A percentile compares a stretch with the other conserved stretches of the same genome.
These are phyloP conservation scores for Vanacampus margaritifer DNA, from an alignment of 2,113 vertebrate species.

Conservation along the genomic window DNA sequence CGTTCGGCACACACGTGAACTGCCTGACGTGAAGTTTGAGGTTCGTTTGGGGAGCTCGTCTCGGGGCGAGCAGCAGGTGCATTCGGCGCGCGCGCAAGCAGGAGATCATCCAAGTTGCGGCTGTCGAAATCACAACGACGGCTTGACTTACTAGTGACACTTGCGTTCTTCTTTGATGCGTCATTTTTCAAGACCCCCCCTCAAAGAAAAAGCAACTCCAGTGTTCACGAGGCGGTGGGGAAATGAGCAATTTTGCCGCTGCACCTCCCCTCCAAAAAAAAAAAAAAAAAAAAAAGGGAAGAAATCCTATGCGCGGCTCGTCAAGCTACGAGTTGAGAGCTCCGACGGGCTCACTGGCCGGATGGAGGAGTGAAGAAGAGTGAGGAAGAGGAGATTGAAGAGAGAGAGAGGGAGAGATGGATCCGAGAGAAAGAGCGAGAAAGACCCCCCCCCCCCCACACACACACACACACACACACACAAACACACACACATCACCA, in stretches of 20 bases:
- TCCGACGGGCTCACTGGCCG: slow-evolving; percentile 80
- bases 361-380: slow-evolving; percentile 80
- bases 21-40: slow-evolving; percentile 1
- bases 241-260: slow-evolving; percentile 16
- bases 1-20: not conserved
- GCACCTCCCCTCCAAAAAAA: not conserved
- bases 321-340: slow-evolving; percentile 43
- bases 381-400: slow-evolving; percentile 1
- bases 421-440: slow-evolving; percentile 70
- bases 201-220: slow-evolving; percentile 51
- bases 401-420: not conserved
- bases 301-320: slow-evolving; percentile 59
- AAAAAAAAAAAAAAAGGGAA: not conserved
- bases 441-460: slow-evolving; percentile 77
- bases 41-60: not conserved
- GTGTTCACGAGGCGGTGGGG: slow-evolving; percentile 15
- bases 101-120: not conserved
- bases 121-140: not conserved
- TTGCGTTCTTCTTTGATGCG: slow-evolving; percentile 50
- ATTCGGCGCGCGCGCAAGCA: not conserved
- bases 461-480: too few species aligned
- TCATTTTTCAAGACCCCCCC: slow-evolving; percentile 27
- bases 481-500: too few species aligned
- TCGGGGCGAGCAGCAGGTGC: slow-evolving; percentile 4
- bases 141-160: slow-evolving; percentile 57